Percentiles rank a stretch among this genome's conserved stretches.
Conservation (phyloP, 2,797 vertebrate species). For the Chaunax sp. region DNA sequence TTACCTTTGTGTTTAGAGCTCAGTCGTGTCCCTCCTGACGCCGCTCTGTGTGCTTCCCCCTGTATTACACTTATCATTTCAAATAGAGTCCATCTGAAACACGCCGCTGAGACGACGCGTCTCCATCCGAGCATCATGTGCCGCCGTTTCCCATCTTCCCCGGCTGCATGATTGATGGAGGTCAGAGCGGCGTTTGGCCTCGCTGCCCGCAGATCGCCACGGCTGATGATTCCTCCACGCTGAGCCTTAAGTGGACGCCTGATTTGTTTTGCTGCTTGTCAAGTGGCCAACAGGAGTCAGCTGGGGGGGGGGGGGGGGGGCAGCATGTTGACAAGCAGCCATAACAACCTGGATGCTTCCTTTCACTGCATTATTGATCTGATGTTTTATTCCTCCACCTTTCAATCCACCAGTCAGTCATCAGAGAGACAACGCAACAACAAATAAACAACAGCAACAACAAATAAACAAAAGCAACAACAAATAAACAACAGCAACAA, state of each 20-base stretch:
- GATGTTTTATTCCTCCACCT: constrained; percentile 33
- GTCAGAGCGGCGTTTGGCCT: constrained; percentile 50
- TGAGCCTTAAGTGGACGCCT: constrained; percentile 52
- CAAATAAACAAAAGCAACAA: too few relatives aligned
- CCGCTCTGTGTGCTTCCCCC: constrained; percentile 49
- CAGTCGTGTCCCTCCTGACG: constrained; percentile 63
- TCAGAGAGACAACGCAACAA: not conserved
- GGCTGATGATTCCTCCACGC: constrained; percentile 47
- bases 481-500: too few relatives aligned
- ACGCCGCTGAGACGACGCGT: constrained; percentile 42
- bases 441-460: not conserved
- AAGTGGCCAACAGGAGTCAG: constrained; percentile 45
- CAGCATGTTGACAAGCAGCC: constrained; percentile 60
- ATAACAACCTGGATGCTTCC: constrained; percentile 34
- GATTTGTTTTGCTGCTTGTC: constrained; percentile 77
- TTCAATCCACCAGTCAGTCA: constrained; percentile 34
- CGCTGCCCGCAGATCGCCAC: constrained; percentile 34
- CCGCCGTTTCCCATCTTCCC: constrained; percentile 71
- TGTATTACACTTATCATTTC: constrained; percentile 65
- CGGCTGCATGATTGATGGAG: constrained; percentile 71
- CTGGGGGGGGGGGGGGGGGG: constrained; percentile 9
- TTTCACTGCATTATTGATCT: constrained; percentile 59
- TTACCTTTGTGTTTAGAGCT: constrained; percentile 51
- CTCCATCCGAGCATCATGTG: constrained; percentile 40
- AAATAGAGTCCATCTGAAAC: constrained; percentile 59